Evolutionary conservation across 2,888 invertebrate genomes (phyloP).

Genomic region (Pyrrhia umbra): DNA sequence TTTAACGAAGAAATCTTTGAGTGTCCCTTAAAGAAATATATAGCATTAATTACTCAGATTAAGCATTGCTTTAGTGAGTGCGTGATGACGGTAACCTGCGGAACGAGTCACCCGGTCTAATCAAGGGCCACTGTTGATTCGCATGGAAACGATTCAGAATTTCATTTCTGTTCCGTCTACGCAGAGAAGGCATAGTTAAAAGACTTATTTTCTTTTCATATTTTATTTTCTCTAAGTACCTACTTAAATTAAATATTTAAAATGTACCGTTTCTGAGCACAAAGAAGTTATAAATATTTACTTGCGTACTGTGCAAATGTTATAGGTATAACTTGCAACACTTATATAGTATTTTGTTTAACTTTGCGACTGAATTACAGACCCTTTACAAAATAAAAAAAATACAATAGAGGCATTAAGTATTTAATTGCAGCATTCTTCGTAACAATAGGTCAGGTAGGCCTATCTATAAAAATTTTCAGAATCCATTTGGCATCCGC

Average conservation of each 20-base stretch:
- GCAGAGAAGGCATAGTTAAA: conserved; percentile 40
- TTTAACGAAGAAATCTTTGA: conserved; percentile 11
- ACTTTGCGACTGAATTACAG: neutral
- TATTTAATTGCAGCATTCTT: conserved; percentile 53
- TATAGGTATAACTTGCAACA: neutral
- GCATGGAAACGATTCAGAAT: conserved; percentile 27
- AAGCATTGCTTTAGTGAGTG: conserved; percentile 16
- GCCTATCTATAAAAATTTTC: conserved; percentile 65
- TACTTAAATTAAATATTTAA: conserved; percentile 29
- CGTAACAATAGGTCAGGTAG: conserved; percentile 58
- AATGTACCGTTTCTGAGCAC: conserved; percentile 2
- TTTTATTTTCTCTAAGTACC: conserved; percentile 36
- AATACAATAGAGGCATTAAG: conserved; percentile 2
- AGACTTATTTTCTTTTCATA: conserved; percentile 36
- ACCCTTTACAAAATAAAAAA: neutral
- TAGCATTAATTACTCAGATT: conserved; percentile 23
- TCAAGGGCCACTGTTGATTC: conserved; percentile 35
- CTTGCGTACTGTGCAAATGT: neutral
- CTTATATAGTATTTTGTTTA: neutral
- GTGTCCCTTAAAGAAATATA: conserved; percentile 26
- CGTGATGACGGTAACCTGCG: conserved; percentile 28
- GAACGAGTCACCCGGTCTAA: conserved; percentile 20
- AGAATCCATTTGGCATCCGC: conserved; percentile 80
- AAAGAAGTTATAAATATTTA: conserved; percentile 10
- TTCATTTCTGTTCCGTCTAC: conserved; percentile 26